Conservation (phyloP, 1,140 invertebrate species). For the Rhopalosiphum maidis region DNA sequence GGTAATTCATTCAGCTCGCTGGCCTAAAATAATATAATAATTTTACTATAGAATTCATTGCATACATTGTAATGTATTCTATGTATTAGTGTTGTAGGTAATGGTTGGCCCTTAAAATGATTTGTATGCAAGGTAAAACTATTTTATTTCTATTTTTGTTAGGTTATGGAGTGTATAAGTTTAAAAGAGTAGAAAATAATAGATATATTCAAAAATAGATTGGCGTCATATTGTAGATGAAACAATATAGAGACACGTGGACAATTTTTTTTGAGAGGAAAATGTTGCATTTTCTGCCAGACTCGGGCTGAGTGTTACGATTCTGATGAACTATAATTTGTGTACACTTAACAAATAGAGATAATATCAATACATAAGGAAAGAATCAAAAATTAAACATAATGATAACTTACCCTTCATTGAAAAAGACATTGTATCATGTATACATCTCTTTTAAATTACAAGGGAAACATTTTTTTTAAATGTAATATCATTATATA, state of each 20-base stretch:
- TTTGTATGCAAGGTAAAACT: neutral
- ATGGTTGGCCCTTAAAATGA: too few species aligned
- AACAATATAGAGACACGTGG: neutral
- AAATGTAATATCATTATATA: neutral
- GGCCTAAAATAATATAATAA: neutral
- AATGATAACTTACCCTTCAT: neutral
- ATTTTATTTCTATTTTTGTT: neutral
- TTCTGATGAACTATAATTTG: neutral
- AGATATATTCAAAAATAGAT: neutral
- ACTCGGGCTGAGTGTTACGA: neutral
- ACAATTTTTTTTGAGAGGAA: neutral
- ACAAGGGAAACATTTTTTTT: neutral
- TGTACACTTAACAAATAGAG: neutral
- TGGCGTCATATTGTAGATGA: neutral
- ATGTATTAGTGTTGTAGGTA: neutral
- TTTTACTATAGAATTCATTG: neutral
- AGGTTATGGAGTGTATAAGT: neutral
- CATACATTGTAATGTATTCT: neutral
- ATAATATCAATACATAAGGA: neutral
- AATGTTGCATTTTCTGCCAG: neutral
- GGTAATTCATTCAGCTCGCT: neutral
- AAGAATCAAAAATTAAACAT: neutral
- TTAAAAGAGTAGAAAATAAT: neutral
- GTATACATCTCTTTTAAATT: neutral
- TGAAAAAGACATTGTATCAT: neutral